Conservation (phyloP, 2,113 vertebrate species). For the Zeus faber region DNA sequence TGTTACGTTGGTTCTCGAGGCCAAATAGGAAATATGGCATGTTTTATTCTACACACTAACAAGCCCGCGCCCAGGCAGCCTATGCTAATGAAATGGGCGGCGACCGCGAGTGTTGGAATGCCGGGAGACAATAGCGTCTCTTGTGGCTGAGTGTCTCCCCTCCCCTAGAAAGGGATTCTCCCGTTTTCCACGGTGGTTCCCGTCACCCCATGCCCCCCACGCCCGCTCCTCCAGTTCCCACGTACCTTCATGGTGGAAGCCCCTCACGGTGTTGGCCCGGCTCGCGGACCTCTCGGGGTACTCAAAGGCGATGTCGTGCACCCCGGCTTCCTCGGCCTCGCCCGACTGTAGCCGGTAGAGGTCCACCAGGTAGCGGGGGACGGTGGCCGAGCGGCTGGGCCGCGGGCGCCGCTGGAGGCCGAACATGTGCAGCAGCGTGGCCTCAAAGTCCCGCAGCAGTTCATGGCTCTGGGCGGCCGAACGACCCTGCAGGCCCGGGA, state of each 20-base stretch:
- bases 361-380: constrained; percentile 95
- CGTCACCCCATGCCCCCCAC: not conserved
- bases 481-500: constrained; percentile 87
- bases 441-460: constrained; percentile 98
- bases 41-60: constrained; percentile 28
- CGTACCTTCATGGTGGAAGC: constrained; percentile 97
- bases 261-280: constrained; percentile 96
- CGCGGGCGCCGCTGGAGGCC: constrained; percentile 92
- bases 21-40: constrained; percentile 46
- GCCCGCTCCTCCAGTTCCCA: not conserved
- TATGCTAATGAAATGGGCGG: constrained; percentile 33
- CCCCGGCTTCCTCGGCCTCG: constrained; percentile 85
- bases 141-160: constrained; percentile 17
- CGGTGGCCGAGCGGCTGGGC: constrained; percentile 85
- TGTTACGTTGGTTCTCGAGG: constrained; percentile 49
- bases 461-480: constrained; percentile 91
- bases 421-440: constrained; percentile 97
- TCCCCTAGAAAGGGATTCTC: too few relatives aligned
- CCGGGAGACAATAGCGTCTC: constrained; percentile 6
- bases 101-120: constrained; percentile 27
- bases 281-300: constrained; percentile 94
- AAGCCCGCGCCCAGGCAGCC: constrained; percentile 38
- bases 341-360: constrained; percentile 97
- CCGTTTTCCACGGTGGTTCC: not conserved
- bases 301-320: constrained; percentile 79